Evolutionary conservation across 2,888 invertebrate species (phyloP).

Genomic region (Cephalotes varians): DNA sequence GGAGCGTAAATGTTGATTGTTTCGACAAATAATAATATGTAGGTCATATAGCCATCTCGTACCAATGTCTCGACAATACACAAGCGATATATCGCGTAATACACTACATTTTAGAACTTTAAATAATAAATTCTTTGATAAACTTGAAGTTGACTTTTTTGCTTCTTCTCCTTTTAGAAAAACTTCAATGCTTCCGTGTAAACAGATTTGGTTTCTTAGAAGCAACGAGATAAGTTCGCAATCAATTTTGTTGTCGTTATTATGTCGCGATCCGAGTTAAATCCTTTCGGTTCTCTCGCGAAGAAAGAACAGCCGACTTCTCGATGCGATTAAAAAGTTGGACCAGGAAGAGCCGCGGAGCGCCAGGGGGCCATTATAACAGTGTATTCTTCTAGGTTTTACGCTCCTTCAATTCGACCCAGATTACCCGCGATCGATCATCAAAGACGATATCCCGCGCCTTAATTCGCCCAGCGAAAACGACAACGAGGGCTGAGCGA

Average conservation of each 20-base stretch:
- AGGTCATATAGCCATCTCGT: background rate
- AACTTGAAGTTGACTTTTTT: background rate
- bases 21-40: background rate
- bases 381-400: conserved; percentile 32
- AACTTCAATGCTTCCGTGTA: background rate
- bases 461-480: conserved; percentile 57
- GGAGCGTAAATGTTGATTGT: background rate
- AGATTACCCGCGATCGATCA: conserved; percentile 44
- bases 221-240: conserved; percentile 22
- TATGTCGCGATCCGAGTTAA: conserved; percentile 26
- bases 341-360: background rate
- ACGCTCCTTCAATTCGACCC: conserved; percentile 37
- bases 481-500: conserved; percentile 41
- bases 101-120: background rate
- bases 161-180: background rate
- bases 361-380: conserved; percentile 3
- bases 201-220: background rate
- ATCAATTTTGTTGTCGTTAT: conserved; percentile 40
- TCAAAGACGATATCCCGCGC: conserved; percentile 27
- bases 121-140: background rate
- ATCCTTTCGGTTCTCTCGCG: background rate
- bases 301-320: conserved; percentile 1
- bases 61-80: background rate
- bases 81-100: background rate
- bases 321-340: conserved; percentile 45